A percentile compares a stretch with the other conserved stretches of the same genome.
Evolutionary conservation across 2,888 invertebrate genomes (phyloP).

Genomic region (Microctonus aethiopoides): DNA sequence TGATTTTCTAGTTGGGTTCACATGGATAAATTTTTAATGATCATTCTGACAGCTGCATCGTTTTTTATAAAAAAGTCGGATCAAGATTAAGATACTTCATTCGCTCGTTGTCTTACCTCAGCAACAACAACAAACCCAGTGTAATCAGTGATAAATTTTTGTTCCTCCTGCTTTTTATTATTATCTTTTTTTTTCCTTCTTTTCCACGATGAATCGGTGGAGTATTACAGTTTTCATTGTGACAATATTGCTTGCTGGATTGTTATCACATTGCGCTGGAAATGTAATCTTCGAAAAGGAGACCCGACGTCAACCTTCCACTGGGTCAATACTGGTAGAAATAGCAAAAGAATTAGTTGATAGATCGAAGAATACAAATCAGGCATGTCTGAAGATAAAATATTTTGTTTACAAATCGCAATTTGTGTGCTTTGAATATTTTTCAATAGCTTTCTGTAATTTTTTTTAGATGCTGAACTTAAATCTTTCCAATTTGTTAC

Average conservation of each 20-base stretch:
- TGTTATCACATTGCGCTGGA: constrained; percentile 43
- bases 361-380: constrained; percentile 75
- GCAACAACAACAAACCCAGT: constrained; percentile 27
- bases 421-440: neutral
- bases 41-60: constrained; percentile 24
- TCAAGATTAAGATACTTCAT: neutral
- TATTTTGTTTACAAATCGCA: neutral
- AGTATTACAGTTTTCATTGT: constrained; percentile 34
- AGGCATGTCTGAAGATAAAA: constrained; percentile 69
- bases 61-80: constrained; percentile 36
- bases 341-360: constrained; percentile 77
- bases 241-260: constrained; percentile 38
- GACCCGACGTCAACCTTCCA: constrained; percentile 46
- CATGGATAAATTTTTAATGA: constrained; percentile 32
- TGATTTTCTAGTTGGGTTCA: constrained; percentile 36
- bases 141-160: neutral
- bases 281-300: constrained; percentile 39
- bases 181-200: neutral
- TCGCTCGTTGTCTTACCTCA: constrained; percentile 20
- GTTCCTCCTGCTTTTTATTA: neutral
- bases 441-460: neutral
- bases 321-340: constrained; percentile 71
- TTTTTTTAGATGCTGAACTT: constrained; percentile 77
- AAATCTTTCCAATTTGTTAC: constrained; percentile 84
- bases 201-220: constrained; percentile 32